Evolutionary conservation across 2,113 vertebrate species (phyloP).

Genomic region (Grammomys surdaster): DNA sequence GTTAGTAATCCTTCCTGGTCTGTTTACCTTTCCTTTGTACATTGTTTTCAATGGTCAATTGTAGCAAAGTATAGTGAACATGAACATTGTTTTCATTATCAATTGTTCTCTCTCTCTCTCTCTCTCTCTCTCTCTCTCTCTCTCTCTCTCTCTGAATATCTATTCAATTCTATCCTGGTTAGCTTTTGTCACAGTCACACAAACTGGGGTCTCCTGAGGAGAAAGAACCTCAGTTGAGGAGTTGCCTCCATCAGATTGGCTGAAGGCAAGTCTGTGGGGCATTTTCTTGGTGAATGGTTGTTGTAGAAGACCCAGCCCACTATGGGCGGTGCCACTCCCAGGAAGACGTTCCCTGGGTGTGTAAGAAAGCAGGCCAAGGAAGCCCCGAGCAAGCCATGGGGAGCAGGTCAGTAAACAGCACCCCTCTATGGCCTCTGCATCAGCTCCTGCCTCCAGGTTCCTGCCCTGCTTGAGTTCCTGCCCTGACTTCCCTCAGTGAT

Average conservation of each 20-base stretch:
- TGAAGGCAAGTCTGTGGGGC: neutral
- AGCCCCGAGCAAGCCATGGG: neutral
- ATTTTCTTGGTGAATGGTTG: neutral
- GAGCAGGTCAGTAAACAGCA: neutral
- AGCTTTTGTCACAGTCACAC: neutral
- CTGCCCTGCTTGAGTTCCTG: neutral
- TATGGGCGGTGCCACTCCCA: neutral
- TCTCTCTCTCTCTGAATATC: neutral
- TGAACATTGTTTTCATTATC: too few relatives aligned
- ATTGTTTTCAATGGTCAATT: neutral
- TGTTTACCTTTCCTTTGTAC: neutral
- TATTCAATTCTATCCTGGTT: neutral
- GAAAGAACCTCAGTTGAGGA: neutral
- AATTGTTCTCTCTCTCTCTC: too few relatives aligned
- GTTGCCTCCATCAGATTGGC: neutral
- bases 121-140: too few relatives aligned
- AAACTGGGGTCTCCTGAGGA: neutral
- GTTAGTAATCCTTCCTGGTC: neutral
- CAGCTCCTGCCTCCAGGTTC: neutral
- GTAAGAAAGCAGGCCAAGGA: neutral
- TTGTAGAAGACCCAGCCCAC: neutral
- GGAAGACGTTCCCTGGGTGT: neutral
- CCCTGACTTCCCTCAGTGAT: neutral
- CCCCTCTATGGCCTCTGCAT: neutral
- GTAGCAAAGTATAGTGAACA: neutral